Base-by-base conservation (phyloP, 2,113 vertebrate genomes). In the Anarhynchus alexandrinus region DNA sequence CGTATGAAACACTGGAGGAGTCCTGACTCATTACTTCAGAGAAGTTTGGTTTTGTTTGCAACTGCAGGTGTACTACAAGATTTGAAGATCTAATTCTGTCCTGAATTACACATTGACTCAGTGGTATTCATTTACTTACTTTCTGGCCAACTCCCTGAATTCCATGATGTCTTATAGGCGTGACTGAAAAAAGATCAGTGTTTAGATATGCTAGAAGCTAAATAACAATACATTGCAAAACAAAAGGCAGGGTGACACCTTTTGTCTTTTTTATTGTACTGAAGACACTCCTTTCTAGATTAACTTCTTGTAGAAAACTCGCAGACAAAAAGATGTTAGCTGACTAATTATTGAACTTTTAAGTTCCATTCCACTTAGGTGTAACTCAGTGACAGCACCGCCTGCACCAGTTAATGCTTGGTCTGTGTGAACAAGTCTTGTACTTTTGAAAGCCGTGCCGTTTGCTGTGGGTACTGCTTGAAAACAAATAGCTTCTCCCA, bases 71-170 rank as follows among this genome's bases (percentile, higher is more conserved):
- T 49, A 77, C 36, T 34, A 26, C 36, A 52, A 88, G 84, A 70
- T 78, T 74, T 64, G 80, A 65, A 62, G 80, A 59, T 82, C 64
- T 88, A 85, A 30, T 38, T 71, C 57, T 52, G 42, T 49, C 67
- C 78, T 42, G 62, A 82, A 38, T 77, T 90, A 81, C 42, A 90
- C 71, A 59, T 2, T 86, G 71, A 84, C 83, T 85, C 76, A 91
- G 58, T 32, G 80, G 38, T 54, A 40, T 42, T 80, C 14, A 72
- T 81, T 86, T 82, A 73, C 78, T 86, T 65, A 69, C 78, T 92
- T 82, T 94, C 52, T 81, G 62, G 73, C 83, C 95, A 83, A 71
- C 91, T 91, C 91, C 93, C 84, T 92, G 69, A 91, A 74, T 94
- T 96, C 93, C 58, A 65, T 72, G 55, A 57, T 88, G 83, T 84